These are phyloP conservation scores for Stegastes partitus DNA, from an alignment of 2,113 vertebrate species.

Conservation along the genomic window DNA sequence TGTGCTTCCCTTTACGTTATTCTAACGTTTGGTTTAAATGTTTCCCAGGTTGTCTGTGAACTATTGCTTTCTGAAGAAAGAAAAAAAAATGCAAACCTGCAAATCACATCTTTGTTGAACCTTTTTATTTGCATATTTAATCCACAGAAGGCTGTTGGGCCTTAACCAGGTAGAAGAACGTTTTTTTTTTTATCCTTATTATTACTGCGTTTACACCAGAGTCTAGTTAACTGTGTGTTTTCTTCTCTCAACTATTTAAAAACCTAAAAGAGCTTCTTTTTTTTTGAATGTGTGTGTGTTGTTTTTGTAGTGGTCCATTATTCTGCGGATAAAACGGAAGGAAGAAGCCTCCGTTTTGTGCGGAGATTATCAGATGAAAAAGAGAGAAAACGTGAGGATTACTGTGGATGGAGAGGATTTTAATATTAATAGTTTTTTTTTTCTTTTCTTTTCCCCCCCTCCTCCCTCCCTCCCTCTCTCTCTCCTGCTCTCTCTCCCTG, in stretches of 20 bases:
- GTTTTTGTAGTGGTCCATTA: slow-evolving; percentile 58
- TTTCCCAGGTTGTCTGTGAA: background rate
- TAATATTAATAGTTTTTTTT: slow-evolving; percentile 95
- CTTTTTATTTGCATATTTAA: background rate
- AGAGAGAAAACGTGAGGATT: slow-evolving; percentile 80
- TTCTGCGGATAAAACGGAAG: slow-evolving; percentile 74
- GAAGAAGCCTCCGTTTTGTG: slow-evolving; percentile 79
- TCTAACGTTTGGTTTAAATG: slow-evolving; percentile 10
- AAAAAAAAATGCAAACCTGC: background rate
- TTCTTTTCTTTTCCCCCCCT: slow-evolving; percentile 4
- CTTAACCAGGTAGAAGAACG: slow-evolving; percentile 12
- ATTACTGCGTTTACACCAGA: slow-evolving; percentile 35
- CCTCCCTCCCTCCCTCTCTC: background rate
- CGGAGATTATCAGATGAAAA: slow-evolving; percentile 81
- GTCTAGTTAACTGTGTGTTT: slow-evolving; percentile 38
- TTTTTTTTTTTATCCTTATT: too few species aligned
- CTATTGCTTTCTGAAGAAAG: background rate
- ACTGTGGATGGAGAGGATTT: slow-evolving; percentile 88
- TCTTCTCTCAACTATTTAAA: slow-evolving; percentile 38
- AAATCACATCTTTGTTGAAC: too few species aligned
- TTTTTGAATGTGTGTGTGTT: slow-evolving; percentile 25
- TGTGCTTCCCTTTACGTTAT: background rate
- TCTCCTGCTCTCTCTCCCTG: background rate
- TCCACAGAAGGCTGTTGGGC: slow-evolving; percentile 6
- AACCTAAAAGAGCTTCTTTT: slow-evolving; percentile 31